Base-by-base conservation (phyloP, 1,140 invertebrate species). In the Papilio polytes region DNA sequence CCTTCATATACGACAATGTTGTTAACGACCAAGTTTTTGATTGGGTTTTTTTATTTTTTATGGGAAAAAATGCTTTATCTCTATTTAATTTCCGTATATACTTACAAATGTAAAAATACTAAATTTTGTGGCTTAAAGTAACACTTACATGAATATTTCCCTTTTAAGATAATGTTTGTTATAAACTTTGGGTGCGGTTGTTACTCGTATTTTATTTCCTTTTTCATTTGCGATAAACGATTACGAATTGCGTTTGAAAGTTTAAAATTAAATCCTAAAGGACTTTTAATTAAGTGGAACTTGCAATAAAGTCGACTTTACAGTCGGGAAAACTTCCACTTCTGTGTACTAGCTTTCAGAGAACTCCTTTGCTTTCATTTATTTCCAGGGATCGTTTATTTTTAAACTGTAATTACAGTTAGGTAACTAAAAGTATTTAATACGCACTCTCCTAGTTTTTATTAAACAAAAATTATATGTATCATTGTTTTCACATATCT, bases 351-450 rank as follows among this genome's bases (percentile, higher is more conserved):
- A 66, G 73, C 73, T 46, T 74, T 46, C 73, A 48, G 20, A 46
- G n/a, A 48, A 22, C 41, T 51, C 20, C n/a, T n/a, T n/a, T n/a
- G 12, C 10, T 74, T 74, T 74, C 22, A 46, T 74, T 51, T 46
- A 74, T 22, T 74, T 20, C 44, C 73, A 51, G 73, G 41, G 51
- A 20, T 13, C 41, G 44, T 74, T 51, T 48, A 74, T 74, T 74
- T 74, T 74, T 74, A 74, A 74, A 74, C 46, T 74, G 44, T 51
- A 74, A 74, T 74, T 74, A 48, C 44, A 51, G 46, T 74, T 74
- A 73, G 73, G 44, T 51, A 51, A 74, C 41, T 74, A 48, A 22
- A 72, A 46, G 72, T n/a, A 26, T 6, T 44, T 10, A 41, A 22
- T 9, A 44, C 36, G 72, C 72, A 46, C 44, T 51, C 6, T 51